Percentiles rank a stretch among this genome's conserved stretches.
phyloP scores from a whole-genome alignment of 2,797 vertebrate species.

The Garrulus glandarius region DNA sequence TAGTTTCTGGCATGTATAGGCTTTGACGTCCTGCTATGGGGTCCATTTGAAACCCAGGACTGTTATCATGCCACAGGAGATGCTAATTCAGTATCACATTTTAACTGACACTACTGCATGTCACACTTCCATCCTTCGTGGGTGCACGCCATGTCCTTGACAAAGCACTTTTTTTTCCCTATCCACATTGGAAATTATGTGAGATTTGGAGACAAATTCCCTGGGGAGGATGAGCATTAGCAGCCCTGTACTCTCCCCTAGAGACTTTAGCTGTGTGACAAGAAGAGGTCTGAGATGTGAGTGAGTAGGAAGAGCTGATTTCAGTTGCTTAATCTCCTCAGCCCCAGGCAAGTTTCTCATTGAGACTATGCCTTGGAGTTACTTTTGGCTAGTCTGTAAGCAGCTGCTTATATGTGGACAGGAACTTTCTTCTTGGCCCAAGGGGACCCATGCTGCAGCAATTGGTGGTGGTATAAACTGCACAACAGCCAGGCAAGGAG shows the following conservation, averaged over 20 bases:
- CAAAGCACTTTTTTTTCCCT: background rate
- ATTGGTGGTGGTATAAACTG: background rate
- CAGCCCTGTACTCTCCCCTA: background rate
- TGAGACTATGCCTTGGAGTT: background rate
- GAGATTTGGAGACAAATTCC: background rate
- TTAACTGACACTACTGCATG: background rate
- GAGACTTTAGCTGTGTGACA: background rate
- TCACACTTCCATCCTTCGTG: background rate
- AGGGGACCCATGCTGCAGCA: background rate
- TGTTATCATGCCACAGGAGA: background rate
- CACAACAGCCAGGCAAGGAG: background rate
- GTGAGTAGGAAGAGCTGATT: background rate
- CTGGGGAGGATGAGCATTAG: background rate
- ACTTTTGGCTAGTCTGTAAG: background rate
- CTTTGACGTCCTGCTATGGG: background rate
- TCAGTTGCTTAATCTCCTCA: slow-evolving; percentile 14
- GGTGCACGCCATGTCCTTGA: background rate
- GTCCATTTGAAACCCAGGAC: background rate
- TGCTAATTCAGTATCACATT: background rate
- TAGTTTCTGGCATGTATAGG: background rate
- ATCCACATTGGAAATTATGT: background rate
- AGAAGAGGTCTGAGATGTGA: background rate
- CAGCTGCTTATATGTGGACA: background rate
- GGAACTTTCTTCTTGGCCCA: background rate
- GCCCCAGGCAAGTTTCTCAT: background rate